Conservation (phyloP, 53 echinoderm and acorn worm genomes). For the Glandiceps talaboti region DNA sequence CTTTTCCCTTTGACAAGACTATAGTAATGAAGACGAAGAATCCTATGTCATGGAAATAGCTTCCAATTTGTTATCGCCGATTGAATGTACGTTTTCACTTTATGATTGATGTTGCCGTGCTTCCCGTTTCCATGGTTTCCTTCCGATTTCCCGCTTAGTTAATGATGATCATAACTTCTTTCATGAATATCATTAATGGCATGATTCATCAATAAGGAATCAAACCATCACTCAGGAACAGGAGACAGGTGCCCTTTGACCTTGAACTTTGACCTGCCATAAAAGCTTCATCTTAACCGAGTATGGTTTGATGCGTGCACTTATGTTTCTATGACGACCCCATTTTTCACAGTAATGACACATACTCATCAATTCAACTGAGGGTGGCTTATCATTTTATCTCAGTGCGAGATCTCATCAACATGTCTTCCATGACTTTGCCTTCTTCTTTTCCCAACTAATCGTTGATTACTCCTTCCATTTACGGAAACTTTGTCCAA, state of each 20-base stretch:
- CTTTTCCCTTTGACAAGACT: too few species aligned
- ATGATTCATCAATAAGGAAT: not conserved
- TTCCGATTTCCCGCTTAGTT: not conserved
- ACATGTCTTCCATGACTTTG: not conserved
- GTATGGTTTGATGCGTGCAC: not conserved
- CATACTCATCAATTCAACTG: not conserved
- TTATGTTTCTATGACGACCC: not conserved
- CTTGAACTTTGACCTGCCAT: not conserved
- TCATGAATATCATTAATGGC: not conserved
- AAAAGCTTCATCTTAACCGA: not conserved
- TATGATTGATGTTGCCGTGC: not conserved
- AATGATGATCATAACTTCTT: not conserved
- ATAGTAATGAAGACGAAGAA: not conserved
- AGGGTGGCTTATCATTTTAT: not conserved
- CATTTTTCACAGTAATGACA: not conserved
- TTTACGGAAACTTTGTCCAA: too few species aligned
- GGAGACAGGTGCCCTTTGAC: not conserved
- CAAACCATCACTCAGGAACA: not conserved
- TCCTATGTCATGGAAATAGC: not conserved
- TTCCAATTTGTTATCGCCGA: not conserved
- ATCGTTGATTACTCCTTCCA: not conserved
- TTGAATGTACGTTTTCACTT: not conserved
- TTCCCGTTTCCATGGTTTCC: not conserved
- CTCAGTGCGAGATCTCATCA: not conserved
- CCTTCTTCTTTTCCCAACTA: not conserved